Evolutionary conservation across 1,140 invertebrate genomes (phyloP).

Genomic region (Heliconius melpomene): DNA sequence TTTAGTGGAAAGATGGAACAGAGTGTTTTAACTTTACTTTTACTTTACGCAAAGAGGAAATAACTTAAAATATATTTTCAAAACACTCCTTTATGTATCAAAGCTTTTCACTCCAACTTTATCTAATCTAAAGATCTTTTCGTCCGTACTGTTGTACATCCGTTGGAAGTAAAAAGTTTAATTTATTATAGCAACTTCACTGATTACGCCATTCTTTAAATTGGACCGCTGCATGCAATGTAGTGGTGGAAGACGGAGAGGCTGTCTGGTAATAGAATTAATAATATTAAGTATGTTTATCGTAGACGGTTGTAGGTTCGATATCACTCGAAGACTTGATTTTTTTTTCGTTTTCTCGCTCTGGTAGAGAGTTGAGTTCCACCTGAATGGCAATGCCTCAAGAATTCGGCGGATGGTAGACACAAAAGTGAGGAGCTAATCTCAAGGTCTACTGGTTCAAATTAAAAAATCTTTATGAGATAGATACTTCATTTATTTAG

Average conservation of each 20-base stretch:
- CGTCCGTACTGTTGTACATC: constrained; percentile 8
- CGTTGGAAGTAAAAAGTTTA: constrained; percentile 12
- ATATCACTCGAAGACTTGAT: too few relatives aligned
- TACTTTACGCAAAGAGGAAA: neutral
- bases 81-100: neutral
- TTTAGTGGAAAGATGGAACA: too few relatives aligned
- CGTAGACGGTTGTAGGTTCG: too few relatives aligned
- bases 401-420: too few relatives aligned
- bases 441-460: too few relatives aligned
- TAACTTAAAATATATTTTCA: neutral
- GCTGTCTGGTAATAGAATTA: neutral
- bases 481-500: too few relatives aligned
- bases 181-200: constrained; percentile 11
- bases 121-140: constrained; percentile 4
- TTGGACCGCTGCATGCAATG: neutral
- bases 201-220: constrained; percentile 14
- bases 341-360: too few relatives aligned
- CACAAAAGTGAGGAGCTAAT: too few relatives aligned
- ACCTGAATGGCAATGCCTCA: too few relatives aligned
- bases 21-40: too few relatives aligned
- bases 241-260: neutral
- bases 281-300: neutral
- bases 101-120: constrained; percentile 6
- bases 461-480: too few relatives aligned
- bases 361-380: too few relatives aligned